Conservation (phyloP, 2,113 vertebrate species). For the Crocuta crocuta region DNA sequence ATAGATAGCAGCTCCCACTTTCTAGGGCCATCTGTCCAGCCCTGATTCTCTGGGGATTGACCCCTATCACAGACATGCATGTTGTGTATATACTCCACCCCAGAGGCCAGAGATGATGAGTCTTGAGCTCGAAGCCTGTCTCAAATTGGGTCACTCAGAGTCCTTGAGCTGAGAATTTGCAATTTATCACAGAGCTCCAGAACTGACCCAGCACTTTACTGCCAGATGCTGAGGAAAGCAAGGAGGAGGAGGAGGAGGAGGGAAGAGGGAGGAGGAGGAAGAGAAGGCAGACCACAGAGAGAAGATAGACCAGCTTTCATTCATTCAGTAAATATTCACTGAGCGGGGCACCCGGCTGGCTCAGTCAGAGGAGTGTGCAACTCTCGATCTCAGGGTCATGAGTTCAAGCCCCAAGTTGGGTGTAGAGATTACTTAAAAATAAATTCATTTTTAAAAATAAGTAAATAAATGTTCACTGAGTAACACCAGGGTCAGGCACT, state of each 20-base stretch:
- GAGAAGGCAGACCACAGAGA: neutral
- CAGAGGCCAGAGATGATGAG: neutral
- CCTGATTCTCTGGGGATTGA: neutral
- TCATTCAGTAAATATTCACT: neutral
- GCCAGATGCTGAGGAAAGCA: neutral
- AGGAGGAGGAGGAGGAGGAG: neutral
- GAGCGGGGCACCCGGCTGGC: fast-evolving
- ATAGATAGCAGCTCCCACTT: neutral
- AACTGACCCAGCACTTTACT: neutral
- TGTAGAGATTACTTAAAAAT: neutral
- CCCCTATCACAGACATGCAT: neutral
- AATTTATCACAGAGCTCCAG: neutral
- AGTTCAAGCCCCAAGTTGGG: neutral
- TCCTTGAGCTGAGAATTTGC: neutral
- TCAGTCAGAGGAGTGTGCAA: neutral
- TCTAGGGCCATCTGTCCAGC: neutral
- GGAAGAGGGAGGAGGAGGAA: neutral
- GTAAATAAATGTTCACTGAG: neutral
- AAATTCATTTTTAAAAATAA: neutral
- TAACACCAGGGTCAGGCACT: neutral
- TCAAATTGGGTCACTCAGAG: neutral
- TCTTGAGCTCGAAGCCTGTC: neutral
- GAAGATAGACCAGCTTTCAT: neutral
- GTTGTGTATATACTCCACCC: neutral
- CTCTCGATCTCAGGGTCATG: neutral